Percentiles rank a stretch among this genome's conserved stretches.
phyloP scores from a whole-genome alignment of 2,888 invertebrate species.

The Acleris laterana region DNA sequence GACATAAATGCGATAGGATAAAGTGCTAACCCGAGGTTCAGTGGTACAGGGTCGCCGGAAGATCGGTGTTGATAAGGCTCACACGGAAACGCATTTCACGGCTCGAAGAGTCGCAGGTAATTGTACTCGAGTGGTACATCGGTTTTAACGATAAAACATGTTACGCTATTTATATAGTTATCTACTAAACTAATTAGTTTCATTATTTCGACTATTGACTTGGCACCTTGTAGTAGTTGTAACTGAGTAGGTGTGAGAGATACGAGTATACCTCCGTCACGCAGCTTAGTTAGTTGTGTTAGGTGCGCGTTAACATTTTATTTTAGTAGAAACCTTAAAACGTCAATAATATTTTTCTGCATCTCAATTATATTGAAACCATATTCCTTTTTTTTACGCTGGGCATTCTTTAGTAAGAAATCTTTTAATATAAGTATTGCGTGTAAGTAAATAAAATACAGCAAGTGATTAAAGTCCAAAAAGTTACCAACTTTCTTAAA shows the following conservation, averaged over 20 bases:
- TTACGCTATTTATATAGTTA: constrained; percentile 39
- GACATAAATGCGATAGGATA: constrained; percentile 23
- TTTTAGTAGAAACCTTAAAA: constrained; percentile 3
- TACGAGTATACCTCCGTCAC: background rate
- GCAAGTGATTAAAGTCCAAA: too few species aligned
- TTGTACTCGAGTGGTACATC: constrained; percentile 47
- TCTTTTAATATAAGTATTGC: too few species aligned
- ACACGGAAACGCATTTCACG: constrained; percentile 58
- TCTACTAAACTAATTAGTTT: constrained; percentile 37
- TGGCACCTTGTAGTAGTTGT: background rate
- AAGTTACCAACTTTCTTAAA: too few species aligned
- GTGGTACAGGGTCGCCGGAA: constrained; percentile 45
- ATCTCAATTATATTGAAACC: too few species aligned
- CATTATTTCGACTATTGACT: constrained; percentile 29
- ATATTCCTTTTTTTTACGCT: too few species aligned
- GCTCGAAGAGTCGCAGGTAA: constrained; percentile 49
- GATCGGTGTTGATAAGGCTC: constrained; percentile 53
- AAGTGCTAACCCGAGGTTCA: constrained; percentile 36
- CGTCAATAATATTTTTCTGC: too few species aligned
- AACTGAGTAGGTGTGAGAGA: background rate
- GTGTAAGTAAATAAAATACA: too few species aligned
- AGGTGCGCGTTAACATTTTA: background rate
- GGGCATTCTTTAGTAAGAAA: too few species aligned
- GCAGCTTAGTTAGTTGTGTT: background rate
- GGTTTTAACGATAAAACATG: constrained; percentile 42